Conservation (phyloP, 2,888 invertebrate genomes). For the Caenorhabditis zanzibari region DNA sequence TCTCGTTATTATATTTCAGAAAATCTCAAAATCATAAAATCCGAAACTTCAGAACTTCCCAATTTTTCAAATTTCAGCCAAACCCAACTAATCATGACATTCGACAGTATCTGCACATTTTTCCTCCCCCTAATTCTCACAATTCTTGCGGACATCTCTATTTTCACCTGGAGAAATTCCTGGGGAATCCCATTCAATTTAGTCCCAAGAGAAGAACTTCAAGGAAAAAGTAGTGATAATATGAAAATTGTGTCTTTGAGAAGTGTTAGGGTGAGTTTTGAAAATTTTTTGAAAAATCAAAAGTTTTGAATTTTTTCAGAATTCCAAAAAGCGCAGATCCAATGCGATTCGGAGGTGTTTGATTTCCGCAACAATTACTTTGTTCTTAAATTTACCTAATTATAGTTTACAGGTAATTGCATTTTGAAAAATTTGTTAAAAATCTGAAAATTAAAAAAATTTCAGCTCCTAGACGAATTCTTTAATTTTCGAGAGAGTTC, state of each 20-base stretch:
- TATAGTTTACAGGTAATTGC: constrained; percentile 64
- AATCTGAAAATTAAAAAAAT: constrained; percentile 3
- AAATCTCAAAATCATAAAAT: too few species aligned
- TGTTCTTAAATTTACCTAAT: constrained; percentile 70
- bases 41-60: too few species aligned
- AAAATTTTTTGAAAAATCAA: too few species aligned
- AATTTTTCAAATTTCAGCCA: constrained; percentile 46
- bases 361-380: constrained; percentile 67
- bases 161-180: constrained; percentile 63
- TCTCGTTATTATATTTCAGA: too few species aligned
- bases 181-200: constrained; percentile 44
- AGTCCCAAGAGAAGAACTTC: constrained; percentile 57
- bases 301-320: constrained; percentile 1
- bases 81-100: constrained; percentile 50
- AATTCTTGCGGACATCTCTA: constrained; percentile 69
- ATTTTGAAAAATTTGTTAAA: not conserved
- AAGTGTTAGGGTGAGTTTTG: constrained; percentile 55
- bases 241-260: constrained; percentile 69
- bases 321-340: constrained; percentile 46
- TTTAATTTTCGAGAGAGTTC: constrained; percentile 50
- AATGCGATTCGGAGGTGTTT: constrained; percentile 69
- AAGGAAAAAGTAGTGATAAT: constrained; percentile 33
- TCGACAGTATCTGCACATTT: constrained; percentile 66
- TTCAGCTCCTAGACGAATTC: constrained; percentile 71
- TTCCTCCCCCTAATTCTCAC: constrained; percentile 70